Conservation (phyloP, 1,140 invertebrate genomes). For the Pachypeltis micranthus region DNA sequence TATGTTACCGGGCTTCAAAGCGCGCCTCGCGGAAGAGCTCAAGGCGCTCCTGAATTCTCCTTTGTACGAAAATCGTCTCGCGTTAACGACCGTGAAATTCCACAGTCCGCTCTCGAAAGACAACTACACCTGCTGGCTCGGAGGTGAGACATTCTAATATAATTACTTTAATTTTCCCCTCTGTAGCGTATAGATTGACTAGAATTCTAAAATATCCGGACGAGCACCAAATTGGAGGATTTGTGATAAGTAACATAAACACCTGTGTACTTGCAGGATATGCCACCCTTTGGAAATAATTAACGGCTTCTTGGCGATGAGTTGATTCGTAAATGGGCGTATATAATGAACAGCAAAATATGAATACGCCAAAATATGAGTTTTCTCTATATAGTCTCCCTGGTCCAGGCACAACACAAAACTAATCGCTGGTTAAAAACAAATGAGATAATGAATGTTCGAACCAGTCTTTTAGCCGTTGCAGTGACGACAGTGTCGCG, state of each 20-base stretch:
- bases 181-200: neutral
- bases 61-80: slow-evolving; percentile 50
- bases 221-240: neutral
- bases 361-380: too few species aligned
- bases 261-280: too few species aligned
- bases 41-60: slow-evolving; percentile 47
- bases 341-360: too few species aligned
- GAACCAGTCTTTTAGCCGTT: too few species aligned
- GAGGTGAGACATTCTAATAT: slow-evolving; percentile 41
- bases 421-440: too few species aligned
- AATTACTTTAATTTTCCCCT: neutral
- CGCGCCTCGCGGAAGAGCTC: slow-evolving; percentile 63
- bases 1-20: slow-evolving; percentile 66
- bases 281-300: neutral
- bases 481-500: too few species aligned
- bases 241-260: neutral
- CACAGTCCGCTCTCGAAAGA: slow-evolving; percentile 64
- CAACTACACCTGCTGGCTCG: slow-evolving; percentile 77
- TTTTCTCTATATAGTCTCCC: too few species aligned
- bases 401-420: too few species aligned
- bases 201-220: neutral
- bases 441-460: too few species aligned
- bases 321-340: neutral
- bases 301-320: neutral
- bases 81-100: slow-evolving; percentile 59